Evolutionary conservation across 2,888 invertebrate species (phyloP), one percentile per base, ranked within the genome.

Genomic region (Andrena praecox): DNA sequence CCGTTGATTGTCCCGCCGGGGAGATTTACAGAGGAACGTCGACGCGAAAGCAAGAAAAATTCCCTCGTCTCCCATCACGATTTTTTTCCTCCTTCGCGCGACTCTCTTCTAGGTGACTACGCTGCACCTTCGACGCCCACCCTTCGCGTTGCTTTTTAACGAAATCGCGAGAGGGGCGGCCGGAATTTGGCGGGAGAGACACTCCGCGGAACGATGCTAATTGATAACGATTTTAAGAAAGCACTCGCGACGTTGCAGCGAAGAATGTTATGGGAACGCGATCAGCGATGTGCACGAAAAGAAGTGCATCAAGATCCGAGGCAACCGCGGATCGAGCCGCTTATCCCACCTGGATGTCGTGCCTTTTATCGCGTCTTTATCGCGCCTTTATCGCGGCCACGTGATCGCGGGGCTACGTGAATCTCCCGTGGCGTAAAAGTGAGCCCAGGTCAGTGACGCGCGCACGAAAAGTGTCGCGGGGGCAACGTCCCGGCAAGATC

Each of bases 381-480:
- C 35, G 35, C 35, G 48, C 66, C 16, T 77, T 81, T 82, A 81
- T 82, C 82, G 59, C 70, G 63, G 52, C 31, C 24, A 56, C 68
- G 52, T 68, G 81, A 82, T 82, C 60, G 35, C 72, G 76, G 59
- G 42, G 16, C 72, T 69, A 75, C 76, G 71, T 80, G 81, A 77
- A 73, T 77, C 80, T 80, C 80, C 75, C 80, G 84, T 69, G 84
- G 68, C 64, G 81, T 56, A 77, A 67, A 76, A 48, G 77, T 73
- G 77, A 84, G 31, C 75, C 81, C 85, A 85, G 85, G 85, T 85
- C 85, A 85, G 85, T 85, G 85, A 84, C 85, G 78, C 74, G 74
- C 67, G 63, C 70, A 80, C 84, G 84, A 80, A 80, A 80, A 84
- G 62, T 69, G 72, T 69, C 84, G 35, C 68, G 77, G 66, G 77